Percentiles rank a stretch among this genome's conserved stretches.
phyloP scores from a whole-genome alignment of 30 jellyfish, hydroid and myxozoan species.

The Morbakka virulenta region DNA sequence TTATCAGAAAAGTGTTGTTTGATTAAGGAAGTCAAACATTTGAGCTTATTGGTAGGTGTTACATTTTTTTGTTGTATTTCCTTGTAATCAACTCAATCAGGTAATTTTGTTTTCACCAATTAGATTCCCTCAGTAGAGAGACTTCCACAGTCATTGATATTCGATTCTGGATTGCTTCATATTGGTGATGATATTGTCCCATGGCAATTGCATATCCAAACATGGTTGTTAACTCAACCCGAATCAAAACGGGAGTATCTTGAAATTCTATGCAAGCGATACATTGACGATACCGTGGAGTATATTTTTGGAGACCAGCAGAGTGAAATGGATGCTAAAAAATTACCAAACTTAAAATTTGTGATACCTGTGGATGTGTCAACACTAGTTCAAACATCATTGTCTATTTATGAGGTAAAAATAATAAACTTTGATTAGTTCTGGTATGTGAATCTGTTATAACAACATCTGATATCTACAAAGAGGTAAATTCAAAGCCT shows the following conservation, averaged over 20 bases:
- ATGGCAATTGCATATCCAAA: constrained; percentile 38
- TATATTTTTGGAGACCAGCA: too few relatives aligned
- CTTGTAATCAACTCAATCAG: background rate
- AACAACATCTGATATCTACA: too few relatives aligned
- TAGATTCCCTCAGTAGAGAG: constrained; percentile 40
- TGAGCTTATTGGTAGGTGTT: too few relatives aligned
- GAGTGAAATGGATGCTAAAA: too few relatives aligned
- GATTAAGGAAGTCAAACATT: too few relatives aligned
- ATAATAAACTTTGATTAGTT: too few relatives aligned
- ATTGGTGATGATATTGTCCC: constrained; percentile 39
- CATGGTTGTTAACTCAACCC: constrained; percentile 50
- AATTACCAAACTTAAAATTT: constrained; percentile 38
- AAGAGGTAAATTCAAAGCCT: too few relatives aligned
- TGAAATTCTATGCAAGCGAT: constrained; percentile 28
- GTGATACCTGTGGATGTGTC: constrained; percentile 23
- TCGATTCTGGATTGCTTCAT: constrained; percentile 39
- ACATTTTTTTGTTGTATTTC: too few relatives aligned
- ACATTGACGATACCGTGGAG: too few relatives aligned
- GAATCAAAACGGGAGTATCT: constrained; percentile 26
- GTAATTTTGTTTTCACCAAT: background rate
- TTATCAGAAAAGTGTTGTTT: too few relatives aligned
- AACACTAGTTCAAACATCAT: constrained; percentile 31
- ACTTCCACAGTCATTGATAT: constrained; percentile 23
- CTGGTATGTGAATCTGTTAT: too few relatives aligned
- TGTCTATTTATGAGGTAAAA: constrained; percentile 51